A percentile compares a stretch with the other conserved stretches of the same genome.
These are phyloP conservation scores for Tokudaia tokunoshimensis DNA, from an alignment of 2,797 vertebrate genomes.

Conservation along the genomic window DNA sequence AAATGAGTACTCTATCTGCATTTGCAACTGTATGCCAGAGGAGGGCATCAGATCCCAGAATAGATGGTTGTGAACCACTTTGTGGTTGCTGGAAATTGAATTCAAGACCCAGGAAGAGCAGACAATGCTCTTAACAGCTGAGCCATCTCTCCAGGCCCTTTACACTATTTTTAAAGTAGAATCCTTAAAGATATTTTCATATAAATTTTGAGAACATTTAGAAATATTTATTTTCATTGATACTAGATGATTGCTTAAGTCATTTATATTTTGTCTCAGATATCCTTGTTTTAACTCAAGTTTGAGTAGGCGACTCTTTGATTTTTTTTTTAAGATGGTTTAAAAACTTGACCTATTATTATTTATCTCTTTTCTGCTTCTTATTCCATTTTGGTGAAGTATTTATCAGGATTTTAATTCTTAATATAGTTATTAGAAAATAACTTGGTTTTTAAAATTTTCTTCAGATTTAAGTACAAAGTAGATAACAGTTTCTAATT, in stretches of 20 bases:
- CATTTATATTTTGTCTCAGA: constrained; percentile 7
- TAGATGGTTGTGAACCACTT: background rate
- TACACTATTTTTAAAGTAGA: background rate
- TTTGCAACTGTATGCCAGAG: background rate
- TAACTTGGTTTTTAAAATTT: background rate
- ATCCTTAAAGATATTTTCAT: background rate
- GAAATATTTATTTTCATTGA: constrained; percentile 27
- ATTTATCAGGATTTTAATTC: constrained; percentile 32
- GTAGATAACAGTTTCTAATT: constrained; percentile 18
- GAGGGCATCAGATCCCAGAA: background rate
- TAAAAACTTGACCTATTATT: background rate
- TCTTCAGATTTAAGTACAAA: background rate
- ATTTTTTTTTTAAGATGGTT: background rate
- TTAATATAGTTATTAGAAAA: constrained; percentile 13
- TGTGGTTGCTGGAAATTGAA: background rate
- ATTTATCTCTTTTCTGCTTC: background rate
- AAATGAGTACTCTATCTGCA: background rate
- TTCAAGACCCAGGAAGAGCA: background rate
- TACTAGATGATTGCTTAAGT: background rate
- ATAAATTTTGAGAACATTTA: constrained; percentile 32
- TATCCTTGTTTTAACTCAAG: constrained; percentile 9
- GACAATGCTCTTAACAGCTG: too few species aligned
- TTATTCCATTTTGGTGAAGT: constrained; percentile 33
- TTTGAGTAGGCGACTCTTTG: background rate
- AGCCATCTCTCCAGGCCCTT: background rate